phyloP scores from a whole-genome alignment of 2,888 invertebrate species.

The Toxonevra muliebris region DNA sequence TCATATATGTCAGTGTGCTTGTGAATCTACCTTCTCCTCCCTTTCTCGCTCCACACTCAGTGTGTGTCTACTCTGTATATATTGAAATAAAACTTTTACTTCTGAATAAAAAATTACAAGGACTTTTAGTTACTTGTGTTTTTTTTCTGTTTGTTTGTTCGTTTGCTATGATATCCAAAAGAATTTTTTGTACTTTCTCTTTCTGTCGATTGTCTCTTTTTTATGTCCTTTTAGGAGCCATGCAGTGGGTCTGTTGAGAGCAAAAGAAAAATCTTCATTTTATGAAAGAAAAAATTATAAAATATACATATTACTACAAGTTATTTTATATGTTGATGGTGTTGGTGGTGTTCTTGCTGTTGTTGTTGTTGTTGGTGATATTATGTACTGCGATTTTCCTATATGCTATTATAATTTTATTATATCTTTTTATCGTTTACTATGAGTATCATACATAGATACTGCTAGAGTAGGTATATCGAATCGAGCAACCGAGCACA shows the following conservation, averaged over 20 bases:
- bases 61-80: slow-evolving; percentile 22
- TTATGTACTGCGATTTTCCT: slow-evolving; percentile 34
- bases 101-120: slow-evolving; percentile 52
- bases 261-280: too few species aligned
- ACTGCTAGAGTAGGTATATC: neutral
- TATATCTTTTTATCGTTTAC: slow-evolving; percentile 60
- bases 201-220: slow-evolving; percentile 42
- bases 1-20: neutral
- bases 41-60: slow-evolving; percentile 3
- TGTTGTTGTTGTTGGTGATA: slow-evolving; percentile 16
- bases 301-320: neutral
- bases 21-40: slow-evolving; percentile 18
- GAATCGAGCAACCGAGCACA: neutral
- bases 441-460: slow-evolving; percentile 13
- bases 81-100: slow-evolving; percentile 55
- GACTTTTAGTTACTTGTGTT: slow-evolving; percentile 39
- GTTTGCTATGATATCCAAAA: slow-evolving; percentile 44
- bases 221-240: neutral
- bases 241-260: too few species aligned
- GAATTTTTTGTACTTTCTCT: slow-evolving; percentile 55
- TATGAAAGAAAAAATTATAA: neutral
- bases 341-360: neutral
- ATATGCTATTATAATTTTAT: slow-evolving; percentile 58
- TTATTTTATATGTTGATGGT: neutral
- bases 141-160: slow-evolving; percentile 7